A percentile compares a stretch with the other conserved stretches of the same genome.
Conservation (phyloP, 1,140 invertebrate genomes). For the Drosophila arawakana region DNA sequence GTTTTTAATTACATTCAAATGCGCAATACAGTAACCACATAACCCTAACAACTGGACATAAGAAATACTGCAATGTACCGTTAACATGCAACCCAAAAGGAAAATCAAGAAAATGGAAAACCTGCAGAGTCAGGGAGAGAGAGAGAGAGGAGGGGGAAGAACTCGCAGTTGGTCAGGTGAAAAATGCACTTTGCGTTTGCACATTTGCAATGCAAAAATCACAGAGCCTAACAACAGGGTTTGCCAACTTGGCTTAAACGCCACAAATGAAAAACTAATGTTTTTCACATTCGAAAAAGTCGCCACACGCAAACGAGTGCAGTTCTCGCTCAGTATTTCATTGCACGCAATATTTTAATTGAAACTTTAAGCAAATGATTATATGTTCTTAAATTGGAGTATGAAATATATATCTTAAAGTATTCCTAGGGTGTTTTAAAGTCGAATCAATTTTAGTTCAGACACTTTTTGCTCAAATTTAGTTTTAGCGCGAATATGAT, state of each 20-base stretch:
- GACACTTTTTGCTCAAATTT: background rate
- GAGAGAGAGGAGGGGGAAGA: background rate
- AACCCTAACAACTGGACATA: conserved; percentile 32
- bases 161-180: conserved; percentile 35
- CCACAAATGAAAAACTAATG: conserved; percentile 62
- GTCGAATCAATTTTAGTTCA: conserved; percentile 3
- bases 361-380: conserved; percentile 9
- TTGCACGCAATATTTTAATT: conserved; percentile 36
- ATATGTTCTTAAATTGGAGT: no score
- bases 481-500: conserved; percentile 31
- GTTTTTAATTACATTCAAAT: conserved; percentile 38
- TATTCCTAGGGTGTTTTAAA: conserved; percentile 6
- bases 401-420: background rate
- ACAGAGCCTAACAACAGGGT: conserved; percentile 2
- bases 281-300: conserved; percentile 29
- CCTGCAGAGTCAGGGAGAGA: no score
- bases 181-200: conserved; percentile 45
- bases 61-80: conserved; percentile 43
- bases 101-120: background rate
- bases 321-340: background rate
- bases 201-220: conserved; percentile 48
- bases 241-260: conserved; percentile 25
- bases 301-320: conserved; percentile 32
- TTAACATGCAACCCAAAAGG: conserved; percentile 28
- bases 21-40: conserved; percentile 24